phyloP scores from a whole-genome alignment of 2,113 vertebrate genomes.

The Cyanistes caeruleus region DNA sequence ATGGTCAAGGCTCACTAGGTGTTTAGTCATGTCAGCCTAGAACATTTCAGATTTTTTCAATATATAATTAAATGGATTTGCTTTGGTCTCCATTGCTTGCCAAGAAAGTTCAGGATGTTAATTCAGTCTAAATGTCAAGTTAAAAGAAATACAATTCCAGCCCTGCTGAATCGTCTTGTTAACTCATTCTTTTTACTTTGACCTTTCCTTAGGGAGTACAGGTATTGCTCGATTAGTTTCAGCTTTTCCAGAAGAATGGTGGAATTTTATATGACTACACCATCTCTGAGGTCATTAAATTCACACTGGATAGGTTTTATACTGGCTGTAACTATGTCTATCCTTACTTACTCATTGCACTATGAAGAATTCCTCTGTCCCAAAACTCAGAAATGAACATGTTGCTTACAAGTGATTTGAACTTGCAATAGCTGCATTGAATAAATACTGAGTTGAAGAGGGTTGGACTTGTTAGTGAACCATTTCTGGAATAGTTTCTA shows the following conservation, averaged over 20 bases:
- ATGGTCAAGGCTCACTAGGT: neutral
- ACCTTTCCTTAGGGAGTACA: constrained; percentile 25
- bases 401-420: neutral
- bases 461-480: neutral
- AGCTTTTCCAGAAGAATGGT: neutral
- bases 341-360: neutral
- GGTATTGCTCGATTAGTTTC: neutral
- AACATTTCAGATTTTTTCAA: neutral
- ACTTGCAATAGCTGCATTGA: neutral
- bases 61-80: neutral
- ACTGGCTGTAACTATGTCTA: neutral
- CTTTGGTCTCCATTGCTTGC: neutral
- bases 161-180: constrained; percentile 4
- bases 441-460: neutral
- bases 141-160: neutral
- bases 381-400: neutral
- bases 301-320: neutral
- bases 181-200: constrained; percentile 22
- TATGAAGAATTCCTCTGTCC: neutral
- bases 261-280: neutral
- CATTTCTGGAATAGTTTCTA: neutral
- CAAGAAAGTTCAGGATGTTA: neutral
- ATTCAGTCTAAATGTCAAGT: constrained; percentile 41
- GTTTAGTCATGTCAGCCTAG: neutral
- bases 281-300: neutral